Evolutionary conservation across 2,888 invertebrate genomes (phyloP), one percentile per base, ranked within the genome.

Genomic region (Barypeithes pellucidus): DNA sequence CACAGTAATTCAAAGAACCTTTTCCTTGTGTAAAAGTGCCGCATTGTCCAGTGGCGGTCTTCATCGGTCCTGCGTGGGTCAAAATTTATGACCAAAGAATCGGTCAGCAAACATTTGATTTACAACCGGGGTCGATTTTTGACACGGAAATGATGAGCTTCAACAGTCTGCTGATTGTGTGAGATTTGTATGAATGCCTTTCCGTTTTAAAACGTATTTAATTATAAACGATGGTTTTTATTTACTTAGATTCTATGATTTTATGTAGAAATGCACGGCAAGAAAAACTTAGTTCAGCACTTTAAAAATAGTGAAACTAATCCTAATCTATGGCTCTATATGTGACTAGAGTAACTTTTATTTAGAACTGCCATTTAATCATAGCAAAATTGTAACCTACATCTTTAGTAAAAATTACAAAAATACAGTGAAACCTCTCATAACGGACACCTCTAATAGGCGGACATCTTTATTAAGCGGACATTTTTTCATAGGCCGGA

Each of bases 1-100:
- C 62, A 62, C 62, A 41, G 62, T n/a, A 3, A 14, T 29, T 14
- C 29, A 52, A 24, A n/a, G 22, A n/a, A 47, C 33, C 62, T 45
- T 47, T 61, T 52, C 24, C 62, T 47, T 29, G 24, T 45, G 39
- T 68, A 81, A 81, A 80, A 79, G 81, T 79, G 80, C 81, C 80
- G 81, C 81, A 82, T 83, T 84, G 84, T 84, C 83, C 84, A 77
- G 82, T 82, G 84, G 84, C 83, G 83, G 84, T 83, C 84, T 80
- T 84, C 84, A 84, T 82, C 85, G 79, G 79, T n/a, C 39, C 50
- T 47, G 22, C 73, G 72, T 65, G 52, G 57, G 33, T 66, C 41
- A 41, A 77, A 83, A 85, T 85, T 85, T 85, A 85, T 80, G 83
- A 79, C 77, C 73, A 72, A 65, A 67, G 62, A 75, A 72, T 72